Conservation (phyloP, 1,140 invertebrate genomes). For the Bilobella aurantiaca region DNA sequence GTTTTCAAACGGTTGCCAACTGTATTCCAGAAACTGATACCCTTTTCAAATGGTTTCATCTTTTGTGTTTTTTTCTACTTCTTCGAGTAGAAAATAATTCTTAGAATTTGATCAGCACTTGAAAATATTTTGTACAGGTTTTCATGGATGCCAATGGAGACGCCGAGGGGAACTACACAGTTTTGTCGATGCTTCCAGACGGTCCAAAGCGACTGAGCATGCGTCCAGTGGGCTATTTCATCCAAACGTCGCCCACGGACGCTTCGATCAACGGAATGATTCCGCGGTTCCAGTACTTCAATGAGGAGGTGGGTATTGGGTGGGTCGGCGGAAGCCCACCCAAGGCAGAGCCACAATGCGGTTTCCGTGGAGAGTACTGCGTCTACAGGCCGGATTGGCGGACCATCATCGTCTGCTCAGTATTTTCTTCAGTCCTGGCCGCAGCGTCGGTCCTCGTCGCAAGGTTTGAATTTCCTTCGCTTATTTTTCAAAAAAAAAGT, state of each 20-base stretch:
- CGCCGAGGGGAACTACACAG: constrained; percentile 80
- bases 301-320: constrained; percentile 51
- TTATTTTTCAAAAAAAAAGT: background rate
- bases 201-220: constrained; percentile 44
- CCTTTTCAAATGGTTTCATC: too few relatives aligned
- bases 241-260: constrained; percentile 39
- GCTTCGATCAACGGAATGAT: background rate
- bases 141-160: constrained; percentile 77
- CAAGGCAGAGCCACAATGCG: constrained; percentile 59
- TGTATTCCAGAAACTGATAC: too few relatives aligned
- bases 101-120: too few relatives aligned
- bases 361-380: constrained; percentile 57
- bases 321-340: constrained; percentile 64
- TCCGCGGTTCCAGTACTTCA: constrained; percentile 51
- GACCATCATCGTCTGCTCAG: constrained; percentile 46
- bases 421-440: constrained; percentile 48
- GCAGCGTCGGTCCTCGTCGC: constrained; percentile 51
- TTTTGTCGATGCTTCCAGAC: constrained; percentile 54
- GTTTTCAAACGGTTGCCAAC: too few relatives aligned
- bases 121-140: constrained; percentile 48
- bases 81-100: too few relatives aligned
- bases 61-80: too few relatives aligned
- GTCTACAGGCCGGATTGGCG: constrained; percentile 50
- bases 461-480: too few relatives aligned
- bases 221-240: constrained; percentile 61